Conservation (phyloP, 1,140 invertebrate species). For the Eufriesea mexicana region DNA sequence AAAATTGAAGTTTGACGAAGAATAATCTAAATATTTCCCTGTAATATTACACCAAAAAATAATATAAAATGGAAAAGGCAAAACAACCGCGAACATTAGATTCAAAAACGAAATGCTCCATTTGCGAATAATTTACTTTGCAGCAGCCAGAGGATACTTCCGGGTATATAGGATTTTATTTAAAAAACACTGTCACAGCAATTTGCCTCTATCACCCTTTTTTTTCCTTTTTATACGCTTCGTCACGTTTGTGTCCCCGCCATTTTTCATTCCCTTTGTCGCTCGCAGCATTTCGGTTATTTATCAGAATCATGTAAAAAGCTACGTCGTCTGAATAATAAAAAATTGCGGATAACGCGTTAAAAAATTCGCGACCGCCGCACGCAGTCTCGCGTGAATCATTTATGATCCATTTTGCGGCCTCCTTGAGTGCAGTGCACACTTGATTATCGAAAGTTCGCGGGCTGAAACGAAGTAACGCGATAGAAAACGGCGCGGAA, state of each 20-base stretch:
- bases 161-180: too few relatives aligned
- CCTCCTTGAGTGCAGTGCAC: background rate
- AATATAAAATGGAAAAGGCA: too few relatives aligned
- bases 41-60: too few relatives aligned
- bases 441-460: conserved; percentile 11
- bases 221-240: background rate
- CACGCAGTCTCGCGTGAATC: background rate
- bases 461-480: background rate
- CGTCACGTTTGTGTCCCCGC: background rate
- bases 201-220: too few relatives aligned
- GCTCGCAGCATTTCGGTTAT: background rate
- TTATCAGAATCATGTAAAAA: background rate
- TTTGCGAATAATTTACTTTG: too few relatives aligned
- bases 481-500: background rate
- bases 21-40: too few relatives aligned
- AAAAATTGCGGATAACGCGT: background rate
- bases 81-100: too few relatives aligned
- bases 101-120: too few relatives aligned
- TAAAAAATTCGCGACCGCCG: background rate
- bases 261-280: background rate
- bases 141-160: too few relatives aligned
- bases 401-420: conserved; percentile 16
- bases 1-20: too few relatives aligned
- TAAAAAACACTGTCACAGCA: background rate
- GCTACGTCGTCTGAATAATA: background rate